Base-by-base conservation (phyloP, 2,888 invertebrate genomes). In the Drosophila paracracens region DNA sequence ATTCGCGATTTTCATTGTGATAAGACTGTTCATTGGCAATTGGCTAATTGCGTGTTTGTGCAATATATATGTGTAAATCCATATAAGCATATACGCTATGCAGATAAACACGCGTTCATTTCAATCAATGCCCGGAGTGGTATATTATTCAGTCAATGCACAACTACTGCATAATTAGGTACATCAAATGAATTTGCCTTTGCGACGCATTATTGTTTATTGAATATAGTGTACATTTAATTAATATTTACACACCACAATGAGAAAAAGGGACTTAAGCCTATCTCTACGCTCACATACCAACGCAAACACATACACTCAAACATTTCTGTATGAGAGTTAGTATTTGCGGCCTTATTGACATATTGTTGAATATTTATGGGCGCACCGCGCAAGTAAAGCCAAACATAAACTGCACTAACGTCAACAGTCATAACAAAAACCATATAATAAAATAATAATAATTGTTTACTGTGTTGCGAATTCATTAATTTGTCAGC, bases 351-450 rank as follows among this genome's bases (percentile, higher is more conserved):
- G 60, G 82, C 57, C 70, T 63, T 83, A 71, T 86, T 79, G 82
- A 86, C 77, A 79, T 57, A 66, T 69, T 73, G 62, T 64, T 72
- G 70, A 64, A 74, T 73, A 62, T 74, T 84, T 78, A 76, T 70
- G 48, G 71, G 60, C 61, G 53, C 25, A 53, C 46, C 57, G 48
- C 60, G 35, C 8, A 65, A 51, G 56, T 13, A 27, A 59, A 65
- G 58, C 21, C 67, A 73, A 67, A 70, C 56, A 74, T 21, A 53
- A 40, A 58, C 58, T 67, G 61, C 64, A 63, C 25, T 13, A 64
- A 61, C 21, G 62, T 43, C 65, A 68, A 66, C 53, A 64, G 57
- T 25, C 38, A 31, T 53, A 58, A 60, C 48, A 63, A 64, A 70
- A 58, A 74, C 52, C 56, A 60, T 61, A 73, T 56, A 69, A 54